Conservation (phyloP, 1,140 invertebrate species). For the Monomorium pharaonis region DNA sequence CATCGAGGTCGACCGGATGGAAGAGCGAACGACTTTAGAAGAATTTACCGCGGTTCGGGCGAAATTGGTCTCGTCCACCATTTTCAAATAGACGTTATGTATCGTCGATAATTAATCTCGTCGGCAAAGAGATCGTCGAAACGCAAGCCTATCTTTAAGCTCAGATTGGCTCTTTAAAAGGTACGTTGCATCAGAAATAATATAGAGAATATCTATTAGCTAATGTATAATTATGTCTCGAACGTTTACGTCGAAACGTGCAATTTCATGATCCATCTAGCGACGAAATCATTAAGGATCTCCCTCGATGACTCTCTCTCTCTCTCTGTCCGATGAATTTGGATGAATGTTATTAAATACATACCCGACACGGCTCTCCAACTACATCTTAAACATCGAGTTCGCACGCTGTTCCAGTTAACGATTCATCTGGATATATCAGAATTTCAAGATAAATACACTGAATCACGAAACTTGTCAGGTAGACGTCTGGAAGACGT, state of each 20-base stretch:
- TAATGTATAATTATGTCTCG: slow-evolving; percentile 37
- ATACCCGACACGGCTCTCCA: background rate
- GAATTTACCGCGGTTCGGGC: slow-evolving; percentile 65
- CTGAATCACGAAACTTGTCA: background rate
- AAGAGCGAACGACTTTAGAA: slow-evolving; percentile 60
- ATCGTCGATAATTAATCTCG: slow-evolving; percentile 30
- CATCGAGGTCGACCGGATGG: slow-evolving; percentile 66
- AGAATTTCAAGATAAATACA: background rate
- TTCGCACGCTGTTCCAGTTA: background rate
- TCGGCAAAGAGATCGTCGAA: background rate
- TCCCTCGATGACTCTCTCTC: background rate
- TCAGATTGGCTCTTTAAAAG: slow-evolving; percentile 7
- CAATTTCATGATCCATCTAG: slow-evolving; percentile 23
- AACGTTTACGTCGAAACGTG: slow-evolving; percentile 13
- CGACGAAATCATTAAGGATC: slow-evolving; percentile 13
- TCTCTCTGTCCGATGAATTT: slow-evolving; percentile 14
- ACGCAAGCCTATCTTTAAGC: background rate
- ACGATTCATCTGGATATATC: background rate
- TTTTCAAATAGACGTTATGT: slow-evolving; percentile 46
- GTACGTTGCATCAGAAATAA: background rate
- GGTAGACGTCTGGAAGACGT: background rate
- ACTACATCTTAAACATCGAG: background rate
- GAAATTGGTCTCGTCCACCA: slow-evolving; percentile 57
- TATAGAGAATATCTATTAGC: slow-evolving; percentile 33
- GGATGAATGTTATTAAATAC: slow-evolving; percentile 38